A percentile compares a stretch with the other conserved stretches of the same genome.
These are phyloP conservation scores for Drosophila helvetica DNA, from an alignment of 2,888 invertebrate species.

Conservation along the genomic window DNA sequence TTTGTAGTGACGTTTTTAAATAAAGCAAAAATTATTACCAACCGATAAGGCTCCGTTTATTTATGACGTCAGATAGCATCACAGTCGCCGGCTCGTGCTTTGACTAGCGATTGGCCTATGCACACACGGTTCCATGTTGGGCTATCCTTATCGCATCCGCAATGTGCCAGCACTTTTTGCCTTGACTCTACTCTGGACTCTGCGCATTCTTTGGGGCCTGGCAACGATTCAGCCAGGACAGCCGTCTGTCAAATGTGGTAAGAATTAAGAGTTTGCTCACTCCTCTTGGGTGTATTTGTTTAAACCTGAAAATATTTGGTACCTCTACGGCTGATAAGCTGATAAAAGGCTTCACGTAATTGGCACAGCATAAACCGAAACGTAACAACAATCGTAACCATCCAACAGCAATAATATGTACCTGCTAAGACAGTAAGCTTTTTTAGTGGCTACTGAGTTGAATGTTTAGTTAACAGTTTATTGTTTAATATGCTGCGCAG, in stretches of 20 bases:
- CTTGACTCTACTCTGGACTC: constrained; percentile 18
- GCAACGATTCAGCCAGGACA: constrained; percentile 12
- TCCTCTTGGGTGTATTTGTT: constrained; percentile 16
- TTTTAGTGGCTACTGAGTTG: background rate
- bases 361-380: background rate
- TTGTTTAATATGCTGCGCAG: too few relatives aligned
- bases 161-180: constrained; percentile 7
- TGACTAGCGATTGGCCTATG: constrained; percentile 4
- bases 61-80: constrained; percentile 40
- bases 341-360: background rate
- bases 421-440: background rate
- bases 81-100: background rate
- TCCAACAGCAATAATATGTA: background rate
- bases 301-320: constrained; percentile 6
- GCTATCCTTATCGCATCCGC: constrained; percentile 33
- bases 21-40: constrained; percentile 70
- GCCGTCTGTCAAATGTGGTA: constrained; percentile 23
- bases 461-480: too few relatives aligned
- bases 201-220: constrained; percentile 8
- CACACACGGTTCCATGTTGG: constrained; percentile 30
- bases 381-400: constrained; percentile 1
- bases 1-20: constrained; percentile 82
- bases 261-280: background rate
- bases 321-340: background rate
- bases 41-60: constrained; percentile 38